Percentiles rank a stretch among this genome's conserved stretches.
These are phyloP conservation scores for Aegotheles bennettii DNA, from an alignment of 2,113 vertebrate species.

Conservation along the genomic window DNA sequence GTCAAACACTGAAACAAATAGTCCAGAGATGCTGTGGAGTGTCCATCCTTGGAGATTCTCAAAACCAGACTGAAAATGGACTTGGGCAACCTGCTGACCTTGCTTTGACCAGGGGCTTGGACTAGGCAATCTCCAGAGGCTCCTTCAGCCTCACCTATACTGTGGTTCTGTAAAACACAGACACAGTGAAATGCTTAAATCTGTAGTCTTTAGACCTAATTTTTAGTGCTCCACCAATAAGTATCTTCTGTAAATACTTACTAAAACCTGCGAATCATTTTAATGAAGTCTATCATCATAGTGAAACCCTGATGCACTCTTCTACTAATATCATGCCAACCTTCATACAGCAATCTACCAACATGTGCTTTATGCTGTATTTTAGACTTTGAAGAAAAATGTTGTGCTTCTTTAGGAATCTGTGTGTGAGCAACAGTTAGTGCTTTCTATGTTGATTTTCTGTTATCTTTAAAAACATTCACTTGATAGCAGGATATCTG, in stretches of 20 bases:
- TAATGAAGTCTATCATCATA: not conserved
- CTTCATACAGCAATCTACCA: not conserved
- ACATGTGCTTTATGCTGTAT: not conserved
- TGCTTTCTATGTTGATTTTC: not conserved
- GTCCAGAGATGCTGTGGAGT: not conserved
- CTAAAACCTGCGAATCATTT: not conserved
- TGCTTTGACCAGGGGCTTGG: not conserved
- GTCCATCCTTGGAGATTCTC: not conserved
- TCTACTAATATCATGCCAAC: not conserved
- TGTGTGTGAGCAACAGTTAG: not conserved
- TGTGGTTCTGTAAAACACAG: not conserved
- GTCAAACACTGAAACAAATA: not conserved
- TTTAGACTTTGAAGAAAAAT: not conserved
- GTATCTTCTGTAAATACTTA: not conserved
- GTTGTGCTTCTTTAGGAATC: not conserved
- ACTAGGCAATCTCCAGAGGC: not conserved
- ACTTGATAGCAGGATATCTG: slow-evolving; percentile 43
- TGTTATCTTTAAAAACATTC: slow-evolving; percentile 53
- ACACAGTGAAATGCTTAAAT: not conserved
- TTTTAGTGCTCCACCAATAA: not conserved
- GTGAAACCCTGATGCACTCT: not conserved
- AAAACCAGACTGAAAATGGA: not conserved
- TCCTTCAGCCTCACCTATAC: not conserved
- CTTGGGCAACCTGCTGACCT: not conserved
- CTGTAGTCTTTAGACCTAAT: not conserved